Evolutionary conservation across 2,113 vertebrate genomes (phyloP), one percentile per base, ranked within the genome.

Genomic region (Varanus salvator): DNA sequence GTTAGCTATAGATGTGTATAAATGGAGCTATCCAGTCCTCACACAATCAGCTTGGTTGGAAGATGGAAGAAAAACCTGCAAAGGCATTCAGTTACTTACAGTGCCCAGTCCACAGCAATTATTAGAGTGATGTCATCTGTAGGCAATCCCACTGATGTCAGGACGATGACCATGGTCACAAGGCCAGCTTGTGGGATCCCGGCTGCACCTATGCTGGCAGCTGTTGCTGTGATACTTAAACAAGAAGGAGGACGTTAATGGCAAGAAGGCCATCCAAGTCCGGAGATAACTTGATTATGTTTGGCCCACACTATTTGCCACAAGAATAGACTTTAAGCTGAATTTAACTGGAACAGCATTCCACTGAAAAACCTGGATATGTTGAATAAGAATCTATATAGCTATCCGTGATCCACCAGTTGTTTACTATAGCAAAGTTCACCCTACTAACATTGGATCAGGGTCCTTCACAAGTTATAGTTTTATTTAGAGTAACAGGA

Each of bases 141-240:
- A 25, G 99, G 99, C 92, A 99, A 97, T 31, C 99, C 99, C 81
- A 99, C 99, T 0, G 99, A 99, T 80, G 99, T 99, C 90, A 99
- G 96, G 84, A 99, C 99, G 0, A 99, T 99, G 96, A 99, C 99
- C 99, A 99, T 99, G 86, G 99, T 99, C 92, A 99, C 98, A 1
- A 99, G 98, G 52, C 99, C 99, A 1, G 99, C 99, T 92, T 99
- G 99, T 0, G 99, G 99, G 94, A 99, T 99, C 29, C 99, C 99
- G 0, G 99, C 99, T 27, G 99, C 99, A 76, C 99, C 99, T 5
- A 99, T 99, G 93, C 99, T 99, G 94, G 99, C 99, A 1, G 99
- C 99, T 0, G 99, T 99, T 29, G 99, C 99, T 3, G 99, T 99
- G 95, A 99, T 99, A 92, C 99, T 99, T 85, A 81, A 12, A 87